A percentile compares a stretch with the other conserved stretches of the same genome.
Conservation (phyloP, 2,113 vertebrate species). For the Cyphomyrus discorhynchus region DNA sequence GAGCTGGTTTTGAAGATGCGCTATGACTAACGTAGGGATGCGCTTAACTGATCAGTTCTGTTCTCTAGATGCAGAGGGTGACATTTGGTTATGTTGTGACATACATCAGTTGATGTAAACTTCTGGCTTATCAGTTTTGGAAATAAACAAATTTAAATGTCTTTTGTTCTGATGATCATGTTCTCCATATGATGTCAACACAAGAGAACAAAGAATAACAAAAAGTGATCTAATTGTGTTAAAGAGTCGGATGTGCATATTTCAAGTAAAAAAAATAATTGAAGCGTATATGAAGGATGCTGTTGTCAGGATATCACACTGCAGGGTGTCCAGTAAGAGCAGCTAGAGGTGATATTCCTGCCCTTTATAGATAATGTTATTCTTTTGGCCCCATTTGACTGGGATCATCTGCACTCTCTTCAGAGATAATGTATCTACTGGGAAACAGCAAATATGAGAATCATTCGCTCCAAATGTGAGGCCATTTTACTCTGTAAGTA, state of each 20-base stretch:
- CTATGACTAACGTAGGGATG: neutral
- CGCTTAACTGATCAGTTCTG: neutral
- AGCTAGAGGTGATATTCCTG: neutral
- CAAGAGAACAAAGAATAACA: neutral
- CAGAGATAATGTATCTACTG: neutral
- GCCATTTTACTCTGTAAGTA: neutral
- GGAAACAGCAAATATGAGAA: neutral
- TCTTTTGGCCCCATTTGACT: neutral
- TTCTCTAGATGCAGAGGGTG: neutral
- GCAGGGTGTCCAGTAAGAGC: neutral
- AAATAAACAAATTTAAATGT: neutral
- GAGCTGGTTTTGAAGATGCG: neutral
- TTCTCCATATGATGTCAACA: neutral
- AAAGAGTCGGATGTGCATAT: neutral
- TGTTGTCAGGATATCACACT: neutral
- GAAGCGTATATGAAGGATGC: neutral
- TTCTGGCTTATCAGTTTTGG: neutral
- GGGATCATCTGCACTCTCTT: neutral
- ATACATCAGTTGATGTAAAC: neutral
- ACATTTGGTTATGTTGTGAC: neutral
- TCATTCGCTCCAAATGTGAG: neutral
- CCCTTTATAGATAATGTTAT: neutral
- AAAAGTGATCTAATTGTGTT: neutral
- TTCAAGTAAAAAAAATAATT: neutral
- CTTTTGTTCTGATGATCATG: neutral